Percentiles rank a stretch among this genome's conserved stretches.
These are phyloP conservation scores for Alloscopus bannaensis DNA, from an alignment of 2,888 invertebrate species.

Conservation along the genomic window DNA sequence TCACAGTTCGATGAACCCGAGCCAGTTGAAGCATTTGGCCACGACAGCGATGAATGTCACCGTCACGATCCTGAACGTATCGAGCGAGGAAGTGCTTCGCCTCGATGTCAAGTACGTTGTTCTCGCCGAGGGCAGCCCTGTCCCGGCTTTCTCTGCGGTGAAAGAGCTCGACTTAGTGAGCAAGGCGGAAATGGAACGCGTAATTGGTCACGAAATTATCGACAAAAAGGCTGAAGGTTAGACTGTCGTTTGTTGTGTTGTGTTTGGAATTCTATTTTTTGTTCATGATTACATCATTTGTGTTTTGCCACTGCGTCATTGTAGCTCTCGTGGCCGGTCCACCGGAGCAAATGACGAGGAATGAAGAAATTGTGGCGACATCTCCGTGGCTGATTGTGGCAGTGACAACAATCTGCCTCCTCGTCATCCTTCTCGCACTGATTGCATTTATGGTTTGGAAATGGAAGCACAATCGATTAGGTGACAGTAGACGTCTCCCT, in stretches of 20 bases:
- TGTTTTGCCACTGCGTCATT: neutral
- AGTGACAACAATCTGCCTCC: constrained; percentile 63
- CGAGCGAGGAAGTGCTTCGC: constrained; percentile 32
- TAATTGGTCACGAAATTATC: constrained; percentile 71
- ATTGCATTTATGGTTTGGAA: constrained; percentile 72
- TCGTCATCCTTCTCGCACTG: constrained; percentile 63
- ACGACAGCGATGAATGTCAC: constrained; percentile 71
- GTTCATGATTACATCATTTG: neutral
- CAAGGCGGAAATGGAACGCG: constrained; percentile 70
- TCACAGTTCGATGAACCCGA: constrained; percentile 36
- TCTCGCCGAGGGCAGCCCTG: constrained; percentile 70
- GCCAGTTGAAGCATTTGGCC: constrained; percentile 59
- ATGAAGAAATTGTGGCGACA: constrained; percentile 45
- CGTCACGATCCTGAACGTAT: constrained; percentile 69
- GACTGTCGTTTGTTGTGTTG: constrained; percentile 15
- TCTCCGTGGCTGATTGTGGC: constrained; percentile 71
- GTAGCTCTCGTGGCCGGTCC: constrained; percentile 62
- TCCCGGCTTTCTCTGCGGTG: constrained; percentile 70
- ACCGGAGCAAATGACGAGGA: constrained; percentile 54
- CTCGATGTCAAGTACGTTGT: constrained; percentile 70
- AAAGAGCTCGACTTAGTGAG: constrained; percentile 68
- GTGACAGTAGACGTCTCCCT: constrained; percentile 52
- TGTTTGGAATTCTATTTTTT: neutral
- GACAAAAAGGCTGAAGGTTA: constrained; percentile 72
- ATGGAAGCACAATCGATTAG: constrained; percentile 70